Evolutionary conservation across 1,140 invertebrate species (phyloP).

Genomic region (Conus betulinus): DNA sequence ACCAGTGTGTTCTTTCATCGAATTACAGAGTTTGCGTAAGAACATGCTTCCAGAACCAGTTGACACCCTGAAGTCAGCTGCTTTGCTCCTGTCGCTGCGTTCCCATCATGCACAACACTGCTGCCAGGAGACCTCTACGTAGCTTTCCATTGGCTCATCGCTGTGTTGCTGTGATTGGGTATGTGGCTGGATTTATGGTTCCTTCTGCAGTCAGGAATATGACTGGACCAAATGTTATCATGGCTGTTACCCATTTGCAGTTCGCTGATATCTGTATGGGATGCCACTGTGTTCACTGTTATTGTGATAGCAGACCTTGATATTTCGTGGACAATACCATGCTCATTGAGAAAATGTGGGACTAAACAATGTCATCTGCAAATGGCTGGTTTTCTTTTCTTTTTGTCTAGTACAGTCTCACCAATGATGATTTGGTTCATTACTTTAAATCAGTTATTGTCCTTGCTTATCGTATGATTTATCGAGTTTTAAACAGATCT

Average conservation of each 20-base stretch:
- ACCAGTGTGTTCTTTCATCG: background rate
- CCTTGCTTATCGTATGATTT: background rate
- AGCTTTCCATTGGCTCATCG: conserved; percentile 45
- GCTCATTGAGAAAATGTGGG: conserved; percentile 24
- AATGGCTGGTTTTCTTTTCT: conserved; percentile 35
- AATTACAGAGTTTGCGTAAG: conserved; percentile 3
- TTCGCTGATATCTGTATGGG: conserved; percentile 38
- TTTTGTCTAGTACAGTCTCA: conserved; percentile 39
- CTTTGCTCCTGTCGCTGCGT: background rate
- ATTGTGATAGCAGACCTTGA: conserved; percentile 24
- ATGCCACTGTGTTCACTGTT: conserved; percentile 19
- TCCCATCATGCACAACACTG: conserved; percentile 49
- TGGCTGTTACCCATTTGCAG: conserved; percentile 48
- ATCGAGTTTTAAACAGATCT: background rate
- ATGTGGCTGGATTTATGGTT: conserved; percentile 38
- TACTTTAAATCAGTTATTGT: conserved; percentile 43
- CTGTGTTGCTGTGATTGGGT: conserved; percentile 45
- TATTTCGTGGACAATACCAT: conserved; percentile 40
- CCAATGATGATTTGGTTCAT: conserved; percentile 45
- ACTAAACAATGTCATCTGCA: conserved; percentile 1
- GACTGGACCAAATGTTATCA: conserved; percentile 19
- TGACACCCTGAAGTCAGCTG: background rate
- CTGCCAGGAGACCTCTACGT: conserved; percentile 40
- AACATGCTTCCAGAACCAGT: background rate
- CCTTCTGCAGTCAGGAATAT: background rate